phyloP scores from a whole-genome alignment of 1,140 invertebrate species.

The Heliothis subflexa region DNA sequence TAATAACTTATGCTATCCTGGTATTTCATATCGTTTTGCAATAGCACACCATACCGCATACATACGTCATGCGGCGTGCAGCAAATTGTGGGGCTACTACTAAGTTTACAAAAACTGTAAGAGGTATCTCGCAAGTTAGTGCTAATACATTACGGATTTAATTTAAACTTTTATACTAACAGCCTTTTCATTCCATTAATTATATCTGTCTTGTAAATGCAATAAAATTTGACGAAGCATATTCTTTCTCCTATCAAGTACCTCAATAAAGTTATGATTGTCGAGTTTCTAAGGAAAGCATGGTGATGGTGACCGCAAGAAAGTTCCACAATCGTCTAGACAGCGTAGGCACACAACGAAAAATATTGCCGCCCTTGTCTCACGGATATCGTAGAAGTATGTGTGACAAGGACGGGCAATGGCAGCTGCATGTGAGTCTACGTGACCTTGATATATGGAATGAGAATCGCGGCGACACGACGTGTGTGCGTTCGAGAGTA shows the following conservation, averaged over 20 bases:
- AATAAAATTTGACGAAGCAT: conserved; percentile 10
- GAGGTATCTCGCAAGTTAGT: too few relatives aligned
- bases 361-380: conserved; percentile 61
- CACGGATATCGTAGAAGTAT: conserved; percentile 45
- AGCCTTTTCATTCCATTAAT: too few relatives aligned
- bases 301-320: conserved; percentile 60
- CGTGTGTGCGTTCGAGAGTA: conserved; percentile 73
- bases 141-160: not conserved
- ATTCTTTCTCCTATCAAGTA: conserved; percentile 23
- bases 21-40: conserved; percentile 17
- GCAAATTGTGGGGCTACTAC: not conserved
- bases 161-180: too few relatives aligned
- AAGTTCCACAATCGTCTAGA: conserved; percentile 64
- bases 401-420: conserved; percentile 61
- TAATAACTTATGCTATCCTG: not conserved
- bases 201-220: not conserved
- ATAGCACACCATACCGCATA: not conserved
- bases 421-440: conserved; percentile 64
- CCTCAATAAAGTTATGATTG: conserved; percentile 38
- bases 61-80: not conserved
- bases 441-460: conserved; percentile 74
- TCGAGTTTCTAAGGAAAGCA: conserved; percentile 53
- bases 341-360: conserved; percentile 44
- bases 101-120: too few relatives aligned
- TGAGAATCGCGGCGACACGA: conserved; percentile 69